These are phyloP conservation scores for Yponomeuta cagnagella DNA, from an alignment of 2,888 invertebrate genomes.

Conservation along the genomic window DNA sequence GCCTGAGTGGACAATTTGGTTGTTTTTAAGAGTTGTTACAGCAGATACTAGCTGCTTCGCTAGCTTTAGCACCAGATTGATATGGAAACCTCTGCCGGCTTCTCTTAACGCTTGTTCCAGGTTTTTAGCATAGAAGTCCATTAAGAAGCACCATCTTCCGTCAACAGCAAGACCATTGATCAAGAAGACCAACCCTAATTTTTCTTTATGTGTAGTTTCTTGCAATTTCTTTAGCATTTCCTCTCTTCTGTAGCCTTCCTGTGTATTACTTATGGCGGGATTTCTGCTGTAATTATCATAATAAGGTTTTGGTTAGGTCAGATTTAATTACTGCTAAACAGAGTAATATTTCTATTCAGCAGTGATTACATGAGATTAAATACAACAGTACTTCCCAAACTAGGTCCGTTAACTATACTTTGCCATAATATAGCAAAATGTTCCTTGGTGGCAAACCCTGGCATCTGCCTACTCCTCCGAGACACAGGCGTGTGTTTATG, in stretches of 20 bases:
- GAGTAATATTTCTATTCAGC: no score
- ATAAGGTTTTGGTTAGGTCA: no score
- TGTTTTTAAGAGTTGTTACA: conserved; percentile 35
- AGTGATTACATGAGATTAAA: no score
- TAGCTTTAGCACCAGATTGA: conserved; percentile 38
- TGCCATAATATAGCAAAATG: not conserved
- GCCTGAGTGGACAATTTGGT: conserved; percentile 50
- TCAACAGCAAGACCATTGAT: conserved; percentile 29
- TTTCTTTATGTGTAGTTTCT: conserved; percentile 28
- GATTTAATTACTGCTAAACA: no score
- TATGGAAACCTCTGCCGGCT: conserved; percentile 31
- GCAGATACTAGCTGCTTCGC: conserved; percentile 45
- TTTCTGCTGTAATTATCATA: no score
- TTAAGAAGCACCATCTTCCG: conserved; percentile 36
- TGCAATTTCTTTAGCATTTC: conserved; percentile 34
- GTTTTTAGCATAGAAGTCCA: conserved; percentile 47
- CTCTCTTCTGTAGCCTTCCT: conserved; percentile 23
- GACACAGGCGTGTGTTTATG: not conserved
- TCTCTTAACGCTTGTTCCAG: conserved; percentile 31
- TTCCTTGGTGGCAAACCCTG: not conserved
- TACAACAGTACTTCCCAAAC: no score
- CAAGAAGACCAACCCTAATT: conserved; percentile 30
- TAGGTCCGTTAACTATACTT: not conserved
- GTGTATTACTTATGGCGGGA: no score
- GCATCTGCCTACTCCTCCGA: no score